Evolutionary conservation across 2,797 vertebrate genomes (phyloP), one percentile per base, ranked within the genome.

Genomic region (Discoglossus pictus): DNA sequence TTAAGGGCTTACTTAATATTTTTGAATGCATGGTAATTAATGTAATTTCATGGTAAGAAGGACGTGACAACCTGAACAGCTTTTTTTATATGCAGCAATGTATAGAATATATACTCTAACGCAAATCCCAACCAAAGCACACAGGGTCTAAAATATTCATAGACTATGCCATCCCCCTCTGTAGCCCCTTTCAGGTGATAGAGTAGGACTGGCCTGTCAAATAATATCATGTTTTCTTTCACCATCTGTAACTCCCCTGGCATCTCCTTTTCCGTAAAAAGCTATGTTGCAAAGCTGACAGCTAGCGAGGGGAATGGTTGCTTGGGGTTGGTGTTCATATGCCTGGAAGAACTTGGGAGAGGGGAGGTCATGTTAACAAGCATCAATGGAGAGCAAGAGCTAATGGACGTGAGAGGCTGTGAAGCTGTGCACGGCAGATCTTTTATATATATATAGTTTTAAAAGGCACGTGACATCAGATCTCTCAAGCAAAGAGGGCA

Each of bases 211-310:
- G 25, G 47, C 39, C 31, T 68, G 65, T 68, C 65, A 61, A 43
- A 61, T 53, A 36, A 43, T 47, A 68, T 68, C 65, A 50, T 48
- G 27, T 35, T 68, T 17, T 18, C 38, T 18, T 52, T 43, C 44
- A 51, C 35, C 56, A 61, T 12, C n/a, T 11, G 2, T 1, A 5
- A 9, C 13, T 42, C 27, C 46, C 15, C 6, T 21, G 48, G 12
- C 15, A 7, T 15, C 48, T n/a, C 7, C 53, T 3, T 21, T 59
- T 27, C 38, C 27, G 21, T n/a, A 59, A 43, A 43, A 13, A 34
- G 40, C 47, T 20, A 5, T 20, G 3, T 15, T 23, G 47, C 3
- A 50, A 35, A 4, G 8, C n/a, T 38, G 39, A 52, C 34, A 39
- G 23, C 40, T 53, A 10, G 31, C 1, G 17, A 38, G 12, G 50